A percentile compares a stretch with the other conserved stretches of the same genome.
Evolutionary conservation across 2,888 invertebrate species (phyloP).

Genomic region (Unio delphinus): DNA sequence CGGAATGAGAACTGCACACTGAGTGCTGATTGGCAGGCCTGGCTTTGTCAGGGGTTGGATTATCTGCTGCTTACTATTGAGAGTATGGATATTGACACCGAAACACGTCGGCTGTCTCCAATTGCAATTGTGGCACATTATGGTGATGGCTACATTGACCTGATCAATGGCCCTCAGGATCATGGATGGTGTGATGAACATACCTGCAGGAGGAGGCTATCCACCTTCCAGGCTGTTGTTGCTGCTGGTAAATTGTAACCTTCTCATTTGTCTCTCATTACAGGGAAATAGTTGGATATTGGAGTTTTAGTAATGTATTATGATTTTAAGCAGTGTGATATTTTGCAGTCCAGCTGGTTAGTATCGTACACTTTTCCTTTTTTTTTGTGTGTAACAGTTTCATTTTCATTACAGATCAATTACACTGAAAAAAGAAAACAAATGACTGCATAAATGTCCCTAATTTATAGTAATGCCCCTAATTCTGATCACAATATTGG

Average conservation of each 20-base stretch:
- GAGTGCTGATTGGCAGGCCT: constrained; percentile 51
- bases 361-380: no score
- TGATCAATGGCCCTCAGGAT: constrained; percentile 70
- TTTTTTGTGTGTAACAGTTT: no score
- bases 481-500: no score
- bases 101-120: constrained; percentile 64
- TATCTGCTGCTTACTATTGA: constrained; percentile 63
- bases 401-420: no score
- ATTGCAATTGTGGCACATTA: constrained; percentile 42
- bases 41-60: constrained; percentile 48
- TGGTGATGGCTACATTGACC: constrained; percentile 62
- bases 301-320: no score
- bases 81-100: constrained; percentile 66
- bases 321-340: no score
- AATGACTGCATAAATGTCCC: no score
- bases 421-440: no score
- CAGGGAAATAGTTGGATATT: no score
- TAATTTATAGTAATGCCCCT: no score
- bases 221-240: constrained; percentile 63
- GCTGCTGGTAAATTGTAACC: constrained; percentile 46
- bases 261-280: no score
- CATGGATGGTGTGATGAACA: constrained; percentile 69
- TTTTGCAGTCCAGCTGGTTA: no score
- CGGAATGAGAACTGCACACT: constrained; percentile 46
- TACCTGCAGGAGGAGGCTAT: constrained; percentile 64